These are phyloP conservation scores for Formica selysi DNA, from an alignment of 1,140 invertebrate genomes.

Conservation along the genomic window DNA sequence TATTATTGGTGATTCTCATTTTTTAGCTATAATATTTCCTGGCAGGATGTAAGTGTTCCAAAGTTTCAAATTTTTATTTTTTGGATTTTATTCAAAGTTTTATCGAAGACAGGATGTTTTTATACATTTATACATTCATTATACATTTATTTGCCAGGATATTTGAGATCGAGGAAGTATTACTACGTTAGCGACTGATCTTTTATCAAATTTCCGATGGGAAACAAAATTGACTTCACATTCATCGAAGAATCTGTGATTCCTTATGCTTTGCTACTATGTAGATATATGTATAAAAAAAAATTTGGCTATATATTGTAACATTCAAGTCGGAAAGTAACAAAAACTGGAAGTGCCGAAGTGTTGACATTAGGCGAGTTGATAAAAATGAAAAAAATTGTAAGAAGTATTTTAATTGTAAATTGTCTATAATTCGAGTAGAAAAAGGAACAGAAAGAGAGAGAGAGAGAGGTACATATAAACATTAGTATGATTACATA, in stretches of 20 bases:
- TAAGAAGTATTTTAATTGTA: conserved; percentile 58
- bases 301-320: conserved; percentile 29
- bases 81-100: neutral
- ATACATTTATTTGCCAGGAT: neutral
- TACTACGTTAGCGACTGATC: neutral
- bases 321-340: conserved; percentile 42
- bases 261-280: conserved; percentile 40
- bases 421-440: conserved; percentile 50
- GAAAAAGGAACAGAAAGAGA: neutral
- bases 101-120: neutral
- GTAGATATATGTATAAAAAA: conserved; percentile 55
- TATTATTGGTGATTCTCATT: neutral
- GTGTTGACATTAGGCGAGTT: conserved; percentile 24
- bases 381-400: conserved; percentile 40
- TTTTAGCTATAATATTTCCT: neutral
- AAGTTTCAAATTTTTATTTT: neutral
- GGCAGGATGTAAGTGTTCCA: neutral
- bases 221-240: neutral
- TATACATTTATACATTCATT: too few relatives aligned
- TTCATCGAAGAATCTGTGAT: conserved; percentile 18
- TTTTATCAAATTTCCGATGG: conserved; percentile 25
- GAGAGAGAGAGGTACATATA: conserved; percentile 7
- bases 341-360: conserved; percentile 31
- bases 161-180: neutral
- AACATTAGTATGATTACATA: conserved; percentile 1